Evolutionary conservation across 2,797 vertebrate genomes (phyloP).

Genomic region (Eleutherodactylus coqui): DNA sequence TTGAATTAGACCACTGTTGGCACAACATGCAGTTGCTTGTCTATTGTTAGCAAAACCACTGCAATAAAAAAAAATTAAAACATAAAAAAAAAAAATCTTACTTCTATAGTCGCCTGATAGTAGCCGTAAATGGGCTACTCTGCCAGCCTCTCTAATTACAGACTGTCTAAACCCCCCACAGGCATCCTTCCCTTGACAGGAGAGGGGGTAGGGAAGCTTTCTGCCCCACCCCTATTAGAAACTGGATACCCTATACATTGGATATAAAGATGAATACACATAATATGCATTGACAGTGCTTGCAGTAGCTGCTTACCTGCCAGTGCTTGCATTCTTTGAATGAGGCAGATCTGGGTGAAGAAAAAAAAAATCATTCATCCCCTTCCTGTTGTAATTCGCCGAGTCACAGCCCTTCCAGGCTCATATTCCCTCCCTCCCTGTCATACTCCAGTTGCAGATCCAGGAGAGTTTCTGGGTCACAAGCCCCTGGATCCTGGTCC

Average conservation of each 20-base stretch:
- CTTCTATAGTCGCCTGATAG: slow-evolving; percentile 28
- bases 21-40: slow-evolving; percentile 40
- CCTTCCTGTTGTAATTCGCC: slow-evolving; percentile 61
- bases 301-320: slow-evolving; percentile 54
- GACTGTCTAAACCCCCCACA: slow-evolving; percentile 27
- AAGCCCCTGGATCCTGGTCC: slow-evolving; percentile 43
- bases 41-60: slow-evolving; percentile 30
- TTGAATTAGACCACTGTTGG: slow-evolving; percentile 52
- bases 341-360: slow-evolving; percentile 42
- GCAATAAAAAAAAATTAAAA: not conserved
- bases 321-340: slow-evolving; percentile 50
- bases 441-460: slow-evolving; percentile 35
- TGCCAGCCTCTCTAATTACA: slow-evolving; percentile 50
- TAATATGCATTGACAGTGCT: slow-evolving; percentile 21
- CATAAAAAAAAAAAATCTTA: slow-evolving; percentile 30
- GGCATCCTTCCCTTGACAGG: slow-evolving; percentile 13
- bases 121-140: not conserved
- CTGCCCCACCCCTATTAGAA: slow-evolving; percentile 53
- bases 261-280: slow-evolving; percentile 20
- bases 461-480: slow-evolving; percentile 56
- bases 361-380: slow-evolving; percentile 55
- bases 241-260: slow-evolving; percentile 18
- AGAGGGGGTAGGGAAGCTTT: not conserved
- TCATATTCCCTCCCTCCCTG: slow-evolving; percentile 45
- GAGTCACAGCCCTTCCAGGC: slow-evolving; percentile 56